Evolutionary conservation across 2,888 invertebrate genomes (phyloP), one percentile per base, ranked within the genome.

Genomic region (Automeris io): DNA sequence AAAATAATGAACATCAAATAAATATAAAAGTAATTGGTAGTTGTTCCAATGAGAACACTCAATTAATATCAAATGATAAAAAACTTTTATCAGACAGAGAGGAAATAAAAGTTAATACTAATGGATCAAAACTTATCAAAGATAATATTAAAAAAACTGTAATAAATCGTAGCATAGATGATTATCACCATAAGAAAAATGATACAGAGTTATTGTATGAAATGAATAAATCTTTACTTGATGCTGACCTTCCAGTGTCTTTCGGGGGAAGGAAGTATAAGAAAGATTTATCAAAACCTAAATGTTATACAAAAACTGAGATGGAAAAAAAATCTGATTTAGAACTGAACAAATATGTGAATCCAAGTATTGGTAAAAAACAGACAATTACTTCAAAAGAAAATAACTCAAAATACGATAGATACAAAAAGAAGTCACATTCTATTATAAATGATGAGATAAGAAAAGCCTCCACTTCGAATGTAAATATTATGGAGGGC

Each of bases 221-320:
- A n/a, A n/a, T n/a, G n/a, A n/a, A n/a, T n/a, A 31, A 32, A 25
- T 33, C 26, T 24, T 7, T 26, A 12, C 13, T 26, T 12, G 34
- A 39, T 29, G 33, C 21, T 22, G 25, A 23, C 13, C 24, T 22
- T 9, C 34, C 33, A 13, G 22, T 33, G 36, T 34, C 33, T 22
- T 39, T 39, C 29, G 34, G 16, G 9, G 29, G 16, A 29, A 26
- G 8, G 16, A 34, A 23, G 8, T 29, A 23, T 7, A 18, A 37
- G 8, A 24, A 34, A 18, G 9, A 7, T 19, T 12, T 1, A 2
- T n/a, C 16, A 18, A 21, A 35, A 33, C 19, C 37, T 26, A n/a
- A 34, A 9, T 23, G 29, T 37, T 9, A 5, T 24, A 13, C 18
- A 35, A 21, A 18, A 31, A 32, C 33, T 35, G 12, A 9, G 9